These are phyloP conservation scores for Eurystomus glaucurus DNA, from an alignment of 2,797 vertebrate species.

Conservation along the genomic window DNA sequence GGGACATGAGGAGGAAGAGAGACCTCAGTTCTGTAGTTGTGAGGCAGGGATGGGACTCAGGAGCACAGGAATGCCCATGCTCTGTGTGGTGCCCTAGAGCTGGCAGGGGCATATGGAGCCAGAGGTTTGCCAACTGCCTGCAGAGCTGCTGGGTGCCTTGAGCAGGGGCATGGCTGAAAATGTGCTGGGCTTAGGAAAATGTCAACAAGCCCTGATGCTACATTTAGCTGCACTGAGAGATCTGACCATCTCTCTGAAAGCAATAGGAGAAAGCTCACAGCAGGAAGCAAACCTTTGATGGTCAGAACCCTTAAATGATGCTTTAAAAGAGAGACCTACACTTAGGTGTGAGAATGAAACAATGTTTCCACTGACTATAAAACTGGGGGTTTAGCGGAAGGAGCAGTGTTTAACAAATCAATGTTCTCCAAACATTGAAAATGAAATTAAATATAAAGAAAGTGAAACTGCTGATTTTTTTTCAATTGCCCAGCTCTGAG, in stretches of 20 bases:
- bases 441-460: conserved; percentile 13
- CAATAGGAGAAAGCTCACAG: neutral
- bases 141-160: accelerated
- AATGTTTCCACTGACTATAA: neutral
- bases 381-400: neutral
- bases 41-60: neutral
- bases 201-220: neutral
- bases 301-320: neutral
- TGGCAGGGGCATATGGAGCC: accelerated
- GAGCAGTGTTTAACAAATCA: neutral
- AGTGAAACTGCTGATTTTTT: conserved; percentile 10
- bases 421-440: neutral
- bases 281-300: neutral
- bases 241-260: neutral
- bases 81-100: neutral
- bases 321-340: neutral
- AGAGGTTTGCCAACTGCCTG: neutral
- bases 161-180: neutral
- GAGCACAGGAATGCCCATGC: accelerated
- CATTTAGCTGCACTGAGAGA: neutral
- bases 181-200: neutral
- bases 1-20: neutral
- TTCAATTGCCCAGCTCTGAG: neutral
- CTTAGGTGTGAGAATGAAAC: neutral
- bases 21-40: neutral